These are phyloP conservation scores for Lytechinus pictus DNA, from an alignment of 35 echinoderm and acorn worm genomes.

Conservation along the genomic window DNA sequence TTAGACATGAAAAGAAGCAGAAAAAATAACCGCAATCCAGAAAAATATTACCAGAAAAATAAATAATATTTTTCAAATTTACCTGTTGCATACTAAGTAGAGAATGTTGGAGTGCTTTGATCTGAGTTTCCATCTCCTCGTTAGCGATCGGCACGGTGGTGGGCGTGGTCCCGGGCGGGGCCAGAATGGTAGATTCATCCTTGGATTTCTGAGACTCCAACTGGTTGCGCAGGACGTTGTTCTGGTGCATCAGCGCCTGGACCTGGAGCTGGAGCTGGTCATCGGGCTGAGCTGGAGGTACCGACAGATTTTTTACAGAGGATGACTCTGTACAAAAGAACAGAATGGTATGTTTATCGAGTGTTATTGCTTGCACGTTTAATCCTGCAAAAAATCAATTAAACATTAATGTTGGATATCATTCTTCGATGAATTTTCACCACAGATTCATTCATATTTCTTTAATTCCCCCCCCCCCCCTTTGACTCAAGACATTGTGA, in stretches of 20 bases:
- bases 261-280: slow-evolving; percentile 40
- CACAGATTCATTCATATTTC: too few relatives aligned
- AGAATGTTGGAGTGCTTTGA: slow-evolving; percentile 92
- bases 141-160: not conserved
- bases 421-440: too few relatives aligned
- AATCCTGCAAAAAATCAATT: too few relatives aligned
- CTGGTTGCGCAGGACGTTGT: slow-evolving; percentile 66
- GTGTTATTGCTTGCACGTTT: too few relatives aligned
- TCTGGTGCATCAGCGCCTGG: slow-evolving; percentile 62
- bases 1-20: too few relatives aligned
- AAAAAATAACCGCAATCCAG: too few relatives aligned
- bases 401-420: too few relatives aligned
- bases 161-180: slow-evolving; percentile 32
- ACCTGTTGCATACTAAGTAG: slow-evolving; percentile 96
- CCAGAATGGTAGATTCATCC: slow-evolving; percentile 57
- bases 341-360: not conserved
- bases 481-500: too few relatives aligned
- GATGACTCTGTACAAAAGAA: not conserved
- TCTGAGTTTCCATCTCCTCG: slow-evolving; percentile 92
- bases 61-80: not conserved
- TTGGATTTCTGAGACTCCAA: slow-evolving; percentile 73
- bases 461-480: too few relatives aligned
- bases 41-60: too few relatives aligned
- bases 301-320: not conserved
- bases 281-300: not conserved